Evolutionary conservation across 2,113 vertebrate genomes (phyloP), one percentile per base, ranked within the genome.

Genomic region (Motacilla alba): DNA sequence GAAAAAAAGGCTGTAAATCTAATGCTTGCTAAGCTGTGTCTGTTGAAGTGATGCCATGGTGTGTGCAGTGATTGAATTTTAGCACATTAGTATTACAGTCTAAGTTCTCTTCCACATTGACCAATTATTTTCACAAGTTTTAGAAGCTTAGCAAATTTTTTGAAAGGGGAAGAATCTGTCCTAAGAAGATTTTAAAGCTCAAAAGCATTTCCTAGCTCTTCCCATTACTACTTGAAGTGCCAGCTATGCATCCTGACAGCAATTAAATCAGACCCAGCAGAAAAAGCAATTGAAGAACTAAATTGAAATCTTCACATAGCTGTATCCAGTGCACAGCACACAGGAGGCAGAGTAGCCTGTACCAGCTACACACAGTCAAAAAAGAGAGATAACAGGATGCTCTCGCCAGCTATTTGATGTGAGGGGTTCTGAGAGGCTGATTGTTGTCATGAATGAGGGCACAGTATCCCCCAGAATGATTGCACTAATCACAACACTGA

Each of bases 361-460:
- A 92, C 86, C 86, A 92, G 59, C 75, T 73, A 94, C 37, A 69
- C 67, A 49, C 67, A 86, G 88, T 72, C 68, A 88, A 87, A 87
- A 72, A 33, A 67, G 49, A 76, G 82, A 89, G 87, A 90, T 68
- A 92, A 91, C 73, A 68, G 53, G 74, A 75, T 78, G 81, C 60
- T 74, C 62, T 89, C 93, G 90, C 86, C 91, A 97, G 88, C 78
- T 78, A 74, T 97, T 95, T 94, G 83, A 58, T 96, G 75, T 84
- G 90, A 70, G 63, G 39, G 69, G 82, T 87, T 90, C 69, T 92
- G 83, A 94, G 95, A 96, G 46, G 60, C 35, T 1, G 14, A 92
- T 89, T 96, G 90, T 93, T 93, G 55, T 39, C 17, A 39, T 95
- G 94, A 95, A 97, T 93, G 89, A 93, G 63, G 83, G 68, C 77